Evolutionary conservation across 1,140 invertebrate genomes (phyloP).

Genomic region (Pseudomyrmex gracilis): DNA sequence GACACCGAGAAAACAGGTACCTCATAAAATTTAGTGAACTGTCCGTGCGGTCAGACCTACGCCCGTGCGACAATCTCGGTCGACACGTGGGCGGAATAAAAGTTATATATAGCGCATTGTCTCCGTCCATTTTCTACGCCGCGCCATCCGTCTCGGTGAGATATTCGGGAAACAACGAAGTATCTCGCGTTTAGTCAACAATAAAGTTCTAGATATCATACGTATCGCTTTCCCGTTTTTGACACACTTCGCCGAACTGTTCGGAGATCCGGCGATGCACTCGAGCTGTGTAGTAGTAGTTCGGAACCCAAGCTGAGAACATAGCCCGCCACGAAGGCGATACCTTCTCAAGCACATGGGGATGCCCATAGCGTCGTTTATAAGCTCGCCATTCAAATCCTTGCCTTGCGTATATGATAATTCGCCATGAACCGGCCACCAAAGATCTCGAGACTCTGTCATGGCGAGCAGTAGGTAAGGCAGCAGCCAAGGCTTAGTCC

Average conservation of each 20-base stretch:
- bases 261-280: conserved; percentile 9
- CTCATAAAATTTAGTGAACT: conserved; percentile 71
- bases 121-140: conserved; percentile 60
- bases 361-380: conserved; percentile 65
- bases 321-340: conserved; percentile 37
- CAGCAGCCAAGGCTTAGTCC: conserved; percentile 59
- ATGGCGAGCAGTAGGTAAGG: conserved; percentile 58
- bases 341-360: conserved; percentile 24
- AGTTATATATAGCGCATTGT: conserved; percentile 71
- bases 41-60: conserved; percentile 50
- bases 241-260: neutral
- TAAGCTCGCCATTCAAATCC: conserved; percentile 71
- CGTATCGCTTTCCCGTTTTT: neutral
- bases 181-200: conserved; percentile 37
- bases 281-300: conserved; percentile 24
- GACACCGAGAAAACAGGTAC: conserved; percentile 45
- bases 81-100: conserved; percentile 65
- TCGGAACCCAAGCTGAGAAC: conserved; percentile 34
- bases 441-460: conserved; percentile 65
- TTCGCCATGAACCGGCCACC: conserved; percentile 66
- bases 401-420: conserved; percentile 68
- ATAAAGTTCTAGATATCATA: conserved; percentile 13
- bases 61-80: conserved; percentile 53
- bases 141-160: conserved; percentile 55
- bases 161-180: conserved; percentile 48